Percentiles rank a stretch among this genome's conserved stretches.
Conservation (phyloP, 1,140 invertebrate species). For the Drosophila mauritiana region DNA sequence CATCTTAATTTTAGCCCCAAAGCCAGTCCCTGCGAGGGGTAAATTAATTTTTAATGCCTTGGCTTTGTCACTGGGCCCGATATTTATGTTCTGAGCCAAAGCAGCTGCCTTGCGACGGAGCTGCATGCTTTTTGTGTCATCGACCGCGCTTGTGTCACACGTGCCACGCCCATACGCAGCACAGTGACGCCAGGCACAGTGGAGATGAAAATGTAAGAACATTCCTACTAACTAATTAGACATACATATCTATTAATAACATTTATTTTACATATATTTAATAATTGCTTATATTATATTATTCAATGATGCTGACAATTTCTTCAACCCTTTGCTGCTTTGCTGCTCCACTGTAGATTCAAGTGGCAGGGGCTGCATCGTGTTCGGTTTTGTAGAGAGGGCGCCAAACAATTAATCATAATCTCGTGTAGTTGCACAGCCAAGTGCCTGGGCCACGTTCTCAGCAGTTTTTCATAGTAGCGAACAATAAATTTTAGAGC, state of each 20-base stretch:
- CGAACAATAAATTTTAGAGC: slow-evolving; percentile 74
- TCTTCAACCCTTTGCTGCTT: background rate
- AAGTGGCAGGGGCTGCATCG: background rate
- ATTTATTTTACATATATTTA: too few species aligned
- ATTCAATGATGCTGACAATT: too few species aligned
- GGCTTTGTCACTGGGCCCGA: slow-evolving; percentile 58
- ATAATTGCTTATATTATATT: too few species aligned
- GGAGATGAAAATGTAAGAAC: too few species aligned
- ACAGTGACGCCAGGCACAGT: background rate
- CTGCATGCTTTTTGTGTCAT: slow-evolving; percentile 52
- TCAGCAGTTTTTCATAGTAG: slow-evolving; percentile 67
- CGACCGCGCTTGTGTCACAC: slow-evolving; percentile 73
- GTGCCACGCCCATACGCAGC: slow-evolving; percentile 60
- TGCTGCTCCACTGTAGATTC: slow-evolving; percentile 10
- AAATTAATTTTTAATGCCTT: slow-evolving; percentile 81
- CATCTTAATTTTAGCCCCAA: background rate
- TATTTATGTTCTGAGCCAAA: slow-evolving; percentile 67
- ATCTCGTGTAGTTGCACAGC: slow-evolving; percentile 69
- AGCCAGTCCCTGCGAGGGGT: slow-evolving; percentile 56
- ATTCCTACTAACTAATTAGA: too few species aligned
- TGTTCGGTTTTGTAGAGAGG: slow-evolving; percentile 16
- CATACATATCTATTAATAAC: too few species aligned
- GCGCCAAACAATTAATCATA: slow-evolving; percentile 71
- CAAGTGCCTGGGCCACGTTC: slow-evolving; percentile 71
- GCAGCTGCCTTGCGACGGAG: slow-evolving; percentile 54